Base-by-base conservation (phyloP, 1,140 invertebrate genomes). In the Oreohelix idahoensis region DNA sequence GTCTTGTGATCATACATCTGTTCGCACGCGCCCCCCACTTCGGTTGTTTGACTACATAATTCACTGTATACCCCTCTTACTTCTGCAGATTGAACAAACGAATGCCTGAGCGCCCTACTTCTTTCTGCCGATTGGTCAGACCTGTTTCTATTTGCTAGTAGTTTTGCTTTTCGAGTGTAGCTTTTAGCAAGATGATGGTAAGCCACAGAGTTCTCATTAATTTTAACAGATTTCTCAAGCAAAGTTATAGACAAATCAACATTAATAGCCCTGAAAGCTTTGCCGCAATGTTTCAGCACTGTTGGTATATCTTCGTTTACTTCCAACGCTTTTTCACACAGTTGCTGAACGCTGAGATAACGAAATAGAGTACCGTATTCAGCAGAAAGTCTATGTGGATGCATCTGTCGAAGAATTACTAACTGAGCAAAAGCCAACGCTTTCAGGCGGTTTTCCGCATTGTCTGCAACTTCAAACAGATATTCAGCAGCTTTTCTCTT, bases 381-480 rank as follows among this genome's bases (percentile, higher is more conserved):
- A 26, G 71, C 20, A 66, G 2, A 35, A 17, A 32, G n/a, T 32
- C 5, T 42, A n/a, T 5, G 13, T 45, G 17, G n/a, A 23, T 13
- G 11, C 10, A 0, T 10, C 17, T 15, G 38, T 26, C 39, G 20
- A 42, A 73, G 26, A 42, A 4, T 42, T 20, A 42, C 23, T n/a
- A 73, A 45, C 38, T 73, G 4, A 73, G 71, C 71, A 42, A 39
- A 73, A 32, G 71, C 71, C 39, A 73, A 10, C 8, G 36, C 36
- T 26, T 42, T 2, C 23, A 73, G 71, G 5, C 36, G 2, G 26
- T 5, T 29, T 5, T 45, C 38, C 8, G 36, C 35, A 42, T 73
- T 73, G 23, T 73, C 71, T 23, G 71, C 71, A 73, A 73, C 71
- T 4, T 73, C 71, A 45, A 73, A 73, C 0, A 73, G 42, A 42